Evolutionary conservation across 2,888 invertebrate genomes (phyloP).

Genomic region (Lapara coniferarum): DNA sequence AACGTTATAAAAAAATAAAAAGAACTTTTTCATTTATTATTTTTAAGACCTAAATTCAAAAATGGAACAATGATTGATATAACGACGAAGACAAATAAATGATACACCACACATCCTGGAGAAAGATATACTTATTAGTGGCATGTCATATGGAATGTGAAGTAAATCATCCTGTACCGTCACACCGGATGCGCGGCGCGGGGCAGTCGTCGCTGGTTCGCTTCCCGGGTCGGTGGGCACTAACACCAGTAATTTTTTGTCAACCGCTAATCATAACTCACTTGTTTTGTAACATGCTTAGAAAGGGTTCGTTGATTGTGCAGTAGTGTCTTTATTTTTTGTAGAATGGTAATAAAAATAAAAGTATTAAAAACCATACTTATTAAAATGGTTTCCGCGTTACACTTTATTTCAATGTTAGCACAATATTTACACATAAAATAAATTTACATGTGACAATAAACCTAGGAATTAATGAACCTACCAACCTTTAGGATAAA

Average conservation of each 20-base stretch:
- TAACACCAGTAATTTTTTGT: constrained; percentile 63
- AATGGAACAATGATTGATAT: not conserved
- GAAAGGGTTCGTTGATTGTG: constrained; percentile 3
- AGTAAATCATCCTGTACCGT: constrained; percentile 43
- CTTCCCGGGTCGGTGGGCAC: constrained; percentile 63
- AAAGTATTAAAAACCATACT: not conserved
- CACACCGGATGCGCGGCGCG: constrained; percentile 49
- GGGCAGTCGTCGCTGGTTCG: constrained; percentile 38
- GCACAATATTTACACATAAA: no score
- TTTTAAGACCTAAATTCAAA: no score
- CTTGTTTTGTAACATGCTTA: constrained; percentile 34
- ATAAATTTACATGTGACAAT: no score
- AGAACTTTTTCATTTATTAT: no score
- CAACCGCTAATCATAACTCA: constrained; percentile 65
- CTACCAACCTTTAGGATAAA: no score
- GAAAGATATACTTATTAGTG: constrained; percentile 19
- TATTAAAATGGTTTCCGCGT: no score
- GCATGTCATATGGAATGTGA: constrained; percentile 22
- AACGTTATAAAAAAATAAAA: no score
- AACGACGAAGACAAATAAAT: not conserved
- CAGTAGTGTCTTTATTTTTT: not conserved
- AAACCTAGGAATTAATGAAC: no score
- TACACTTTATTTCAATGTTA: no score
- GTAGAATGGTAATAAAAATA: not conserved
- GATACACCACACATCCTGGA: constrained; percentile 10